A percentile compares a stretch with the other conserved stretches of the same genome.
Evolutionary conservation across 2,888 invertebrate species (phyloP).

Genomic region (Eilema griseolum): DNA sequence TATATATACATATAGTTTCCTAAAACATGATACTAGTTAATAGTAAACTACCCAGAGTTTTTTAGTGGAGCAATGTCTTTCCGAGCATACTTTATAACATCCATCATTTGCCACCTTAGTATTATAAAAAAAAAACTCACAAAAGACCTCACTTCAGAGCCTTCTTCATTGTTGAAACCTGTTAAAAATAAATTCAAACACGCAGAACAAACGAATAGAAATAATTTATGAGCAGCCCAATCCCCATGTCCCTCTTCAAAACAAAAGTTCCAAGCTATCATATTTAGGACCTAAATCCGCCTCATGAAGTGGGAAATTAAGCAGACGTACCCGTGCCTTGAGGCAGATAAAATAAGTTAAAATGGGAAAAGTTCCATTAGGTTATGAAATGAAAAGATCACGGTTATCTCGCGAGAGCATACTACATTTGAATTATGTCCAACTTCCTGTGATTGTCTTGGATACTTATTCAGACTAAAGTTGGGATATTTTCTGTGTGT

Average conservation of each 20-base stretch:
- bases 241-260: constrained; percentile 13
- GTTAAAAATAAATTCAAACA: constrained; percentile 1
- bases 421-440: constrained; percentile 77
- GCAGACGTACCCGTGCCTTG: constrained; percentile 51
- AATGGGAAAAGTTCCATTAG: constrained; percentile 84
- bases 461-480: constrained; percentile 16
- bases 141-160: background rate
- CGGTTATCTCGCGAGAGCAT: constrained; percentile 72
- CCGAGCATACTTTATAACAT: too few relatives aligned
- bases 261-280: constrained; percentile 21
- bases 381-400: constrained; percentile 82
- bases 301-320: constrained; percentile 71
- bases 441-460: constrained; percentile 61
- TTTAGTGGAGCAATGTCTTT: too few relatives aligned
- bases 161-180: background rate
- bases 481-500: background rate
- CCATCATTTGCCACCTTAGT: background rate
- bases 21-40: too few relatives aligned
- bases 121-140: background rate
- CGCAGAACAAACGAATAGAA: background rate
- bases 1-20: too few relatives aligned
- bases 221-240: constrained; percentile 3
- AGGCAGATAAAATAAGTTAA: constrained; percentile 76
- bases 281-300: constrained; percentile 52
- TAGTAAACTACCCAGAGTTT: too few relatives aligned